These are phyloP conservation scores for Pediacus dermestoides DNA, from an alignment of 2,888 invertebrate species.

Conservation along the genomic window DNA sequence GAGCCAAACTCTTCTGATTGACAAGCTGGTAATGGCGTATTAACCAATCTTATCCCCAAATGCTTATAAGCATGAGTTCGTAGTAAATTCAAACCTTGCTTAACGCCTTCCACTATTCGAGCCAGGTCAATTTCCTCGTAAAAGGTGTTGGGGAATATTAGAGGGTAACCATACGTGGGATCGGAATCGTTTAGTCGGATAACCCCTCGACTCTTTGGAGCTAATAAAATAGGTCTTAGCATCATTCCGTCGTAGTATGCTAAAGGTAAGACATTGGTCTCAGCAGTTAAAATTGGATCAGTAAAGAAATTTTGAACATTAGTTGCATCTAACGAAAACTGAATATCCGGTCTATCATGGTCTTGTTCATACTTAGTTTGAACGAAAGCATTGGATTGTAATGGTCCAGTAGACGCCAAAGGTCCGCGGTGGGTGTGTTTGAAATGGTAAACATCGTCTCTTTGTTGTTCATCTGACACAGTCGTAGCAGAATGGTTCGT, in stretches of 20 bases:
- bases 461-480: constrained; percentile 46
- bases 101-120: constrained; percentile 57
- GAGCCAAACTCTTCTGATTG: constrained; percentile 54
- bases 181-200: constrained; percentile 63
- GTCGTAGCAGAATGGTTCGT: constrained; percentile 56
- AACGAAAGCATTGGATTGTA: constrained; percentile 58
- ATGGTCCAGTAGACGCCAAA: constrained; percentile 54
- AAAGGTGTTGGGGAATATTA: constrained; percentile 67
- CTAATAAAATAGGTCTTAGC: constrained; percentile 58
- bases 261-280: constrained; percentile 52
- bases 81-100: constrained; percentile 56
- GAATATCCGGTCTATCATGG: constrained; percentile 57
- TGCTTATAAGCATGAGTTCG: constrained; percentile 56
- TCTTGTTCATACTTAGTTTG: constrained; percentile 53
- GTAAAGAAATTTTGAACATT: constrained; percentile 55
- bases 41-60: constrained; percentile 55
- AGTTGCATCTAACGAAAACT: constrained; percentile 59
- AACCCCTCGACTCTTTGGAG: constrained; percentile 60
- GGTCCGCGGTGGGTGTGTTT: constrained; percentile 52
- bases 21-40: constrained; percentile 57
- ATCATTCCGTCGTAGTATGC: constrained; percentile 60
- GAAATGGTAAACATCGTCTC: constrained; percentile 51
- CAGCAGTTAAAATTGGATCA: constrained; percentile 50
- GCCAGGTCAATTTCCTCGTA: constrained; percentile 59
- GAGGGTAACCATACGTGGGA: constrained; percentile 66